phyloP scores from a whole-genome alignment of 2,113 vertebrate genomes.

The Aleadryas rufinucha region DNA sequence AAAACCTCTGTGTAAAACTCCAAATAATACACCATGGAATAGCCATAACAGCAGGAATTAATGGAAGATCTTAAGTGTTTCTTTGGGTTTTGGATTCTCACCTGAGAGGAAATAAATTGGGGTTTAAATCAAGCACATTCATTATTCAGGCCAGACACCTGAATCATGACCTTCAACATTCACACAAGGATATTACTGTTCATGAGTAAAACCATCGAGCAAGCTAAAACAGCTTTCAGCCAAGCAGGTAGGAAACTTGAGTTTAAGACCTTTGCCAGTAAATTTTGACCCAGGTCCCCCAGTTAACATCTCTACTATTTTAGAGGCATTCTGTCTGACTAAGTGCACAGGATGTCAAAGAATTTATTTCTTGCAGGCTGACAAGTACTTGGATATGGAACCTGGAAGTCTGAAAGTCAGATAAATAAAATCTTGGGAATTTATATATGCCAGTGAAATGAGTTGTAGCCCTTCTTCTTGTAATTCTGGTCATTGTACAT shows the following conservation, averaged over 20 bases:
- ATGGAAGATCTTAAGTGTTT: background rate
- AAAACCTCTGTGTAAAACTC: background rate
- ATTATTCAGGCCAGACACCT: background rate
- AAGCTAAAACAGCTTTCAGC: background rate
- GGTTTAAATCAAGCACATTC: background rate
- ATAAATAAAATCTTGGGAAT: background rate
- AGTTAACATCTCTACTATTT: background rate
- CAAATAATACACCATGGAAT: background rate
- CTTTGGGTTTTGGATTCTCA: background rate
- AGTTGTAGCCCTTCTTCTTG: background rate
- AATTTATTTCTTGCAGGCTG: background rate
- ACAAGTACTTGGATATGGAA: background rate
- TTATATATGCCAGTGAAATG: background rate
- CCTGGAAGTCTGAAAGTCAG: background rate
- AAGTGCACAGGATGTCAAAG: background rate
- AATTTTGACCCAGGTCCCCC: background rate
- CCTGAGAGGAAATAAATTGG: background rate
- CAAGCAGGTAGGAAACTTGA: background rate
- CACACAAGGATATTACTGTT: background rate
- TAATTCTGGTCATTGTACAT: background rate
- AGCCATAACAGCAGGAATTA: background rate
- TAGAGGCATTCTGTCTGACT: background rate
- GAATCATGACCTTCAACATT: background rate
- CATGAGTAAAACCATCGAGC: background rate
- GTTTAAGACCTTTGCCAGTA: background rate